Percentiles rank a stretch among this genome's conserved stretches.
phyloP scores from a whole-genome alignment of 2,888 invertebrate species.

The Rhingia rostrata region DNA sequence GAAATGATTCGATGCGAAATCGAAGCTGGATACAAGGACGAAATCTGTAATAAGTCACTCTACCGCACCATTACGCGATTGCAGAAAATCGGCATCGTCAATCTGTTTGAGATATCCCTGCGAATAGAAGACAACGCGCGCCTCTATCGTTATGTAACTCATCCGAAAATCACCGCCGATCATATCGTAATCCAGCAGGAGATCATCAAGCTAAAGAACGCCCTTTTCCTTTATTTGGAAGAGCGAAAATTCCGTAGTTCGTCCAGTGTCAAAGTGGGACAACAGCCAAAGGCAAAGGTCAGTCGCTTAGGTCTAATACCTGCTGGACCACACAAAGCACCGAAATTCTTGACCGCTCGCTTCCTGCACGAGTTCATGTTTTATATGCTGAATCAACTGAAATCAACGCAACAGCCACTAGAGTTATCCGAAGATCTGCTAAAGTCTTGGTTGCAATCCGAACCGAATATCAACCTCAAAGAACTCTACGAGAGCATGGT shows the following conservation, averaged over 20 bases:
- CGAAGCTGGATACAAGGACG: slow-evolving; percentile 85
- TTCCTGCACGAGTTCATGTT: slow-evolving; percentile 88
- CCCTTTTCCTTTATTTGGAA: slow-evolving; percentile 76
- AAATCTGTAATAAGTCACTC: slow-evolving; percentile 85
- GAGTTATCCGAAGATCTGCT: slow-evolving; percentile 76
- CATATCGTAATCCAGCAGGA: slow-evolving; percentile 78
- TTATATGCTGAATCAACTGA: slow-evolving; percentile 87
- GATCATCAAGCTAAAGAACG: slow-evolving; percentile 78
- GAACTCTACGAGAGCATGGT: slow-evolving; percentile 81
- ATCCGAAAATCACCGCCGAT: slow-evolving; percentile 79
- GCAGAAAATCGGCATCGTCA: slow-evolving; percentile 79
- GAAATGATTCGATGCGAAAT: slow-evolving; percentile 85
- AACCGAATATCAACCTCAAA: slow-evolving; percentile 83
- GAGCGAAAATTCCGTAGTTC: slow-evolving; percentile 75
- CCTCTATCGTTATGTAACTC: slow-evolving; percentile 78
- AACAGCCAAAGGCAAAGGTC: background rate
- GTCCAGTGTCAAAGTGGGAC: background rate
- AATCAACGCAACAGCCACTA: slow-evolving; percentile 79
- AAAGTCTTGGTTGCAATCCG: slow-evolving; percentile 78
- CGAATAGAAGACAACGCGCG: slow-evolving; percentile 77
- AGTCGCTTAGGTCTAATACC: slow-evolving; percentile 40
- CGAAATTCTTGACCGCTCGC: slow-evolving; percentile 88
- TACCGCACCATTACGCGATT: slow-evolving; percentile 85
- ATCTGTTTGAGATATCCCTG: slow-evolving; percentile 79
- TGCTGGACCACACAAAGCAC: slow-evolving; percentile 64